Conservation (phyloP, 2,888 invertebrate species). For the Mactromeris polynyma region DNA sequence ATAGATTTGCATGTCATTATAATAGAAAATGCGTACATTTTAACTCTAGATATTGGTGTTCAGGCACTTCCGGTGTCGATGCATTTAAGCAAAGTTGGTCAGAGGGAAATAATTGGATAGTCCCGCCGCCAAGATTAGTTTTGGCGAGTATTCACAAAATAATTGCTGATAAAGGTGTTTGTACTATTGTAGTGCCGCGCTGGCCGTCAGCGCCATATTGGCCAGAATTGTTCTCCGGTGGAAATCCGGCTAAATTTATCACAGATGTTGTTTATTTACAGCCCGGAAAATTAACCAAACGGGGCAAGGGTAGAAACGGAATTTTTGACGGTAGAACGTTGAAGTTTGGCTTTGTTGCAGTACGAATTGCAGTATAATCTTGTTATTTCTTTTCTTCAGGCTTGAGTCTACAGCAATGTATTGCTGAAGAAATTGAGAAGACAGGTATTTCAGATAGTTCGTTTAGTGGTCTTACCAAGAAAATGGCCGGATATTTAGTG, state of each 20-base stretch:
- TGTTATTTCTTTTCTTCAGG: slow-evolving; percentile 16
- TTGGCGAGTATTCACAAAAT: slow-evolving; percentile 31
- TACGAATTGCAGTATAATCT: background rate
- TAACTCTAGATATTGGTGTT: slow-evolving; percentile 34
- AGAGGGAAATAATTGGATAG: slow-evolving; percentile 34
- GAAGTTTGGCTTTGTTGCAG: slow-evolving; percentile 34
- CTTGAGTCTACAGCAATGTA: slow-evolving; percentile 23
- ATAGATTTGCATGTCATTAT: slow-evolving; percentile 43
- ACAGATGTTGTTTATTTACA: slow-evolving; percentile 18
- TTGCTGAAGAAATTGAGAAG: slow-evolving; percentile 27
- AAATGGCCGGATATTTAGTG: slow-evolving; percentile 40
- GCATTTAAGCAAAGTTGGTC: slow-evolving; percentile 30
- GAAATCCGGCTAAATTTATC: background rate
- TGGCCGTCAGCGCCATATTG: slow-evolving; percentile 45
- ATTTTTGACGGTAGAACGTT: slow-evolving; percentile 36
- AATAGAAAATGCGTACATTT: slow-evolving; percentile 17
- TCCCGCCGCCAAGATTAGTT: slow-evolving; percentile 45
- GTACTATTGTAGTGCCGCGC: slow-evolving; percentile 38
- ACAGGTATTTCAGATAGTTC: background rate
- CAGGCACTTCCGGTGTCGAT: slow-evolving; percentile 34
- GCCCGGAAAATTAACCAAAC: slow-evolving; percentile 35
- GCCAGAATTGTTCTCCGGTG: background rate
- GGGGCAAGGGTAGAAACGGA: slow-evolving; percentile 32
- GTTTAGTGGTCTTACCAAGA: slow-evolving; percentile 25
- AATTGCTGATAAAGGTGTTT: slow-evolving; percentile 1